Conservation (phyloP, 2,113 vertebrate genomes). For the Lamprologus speciosus region DNA sequence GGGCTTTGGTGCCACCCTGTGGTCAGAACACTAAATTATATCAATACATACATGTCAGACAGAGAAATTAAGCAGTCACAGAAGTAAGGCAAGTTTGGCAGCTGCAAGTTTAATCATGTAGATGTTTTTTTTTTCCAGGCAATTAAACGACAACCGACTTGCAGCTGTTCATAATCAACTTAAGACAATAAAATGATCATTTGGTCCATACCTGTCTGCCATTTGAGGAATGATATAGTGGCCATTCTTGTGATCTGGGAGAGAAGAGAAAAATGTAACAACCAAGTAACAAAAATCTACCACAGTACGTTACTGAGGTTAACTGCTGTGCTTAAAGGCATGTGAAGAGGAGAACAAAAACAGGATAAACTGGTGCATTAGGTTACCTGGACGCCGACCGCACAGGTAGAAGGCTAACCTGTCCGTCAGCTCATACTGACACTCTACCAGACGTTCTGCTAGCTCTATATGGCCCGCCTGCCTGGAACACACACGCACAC, state of each 20-base stretch:
- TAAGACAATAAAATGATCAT: neutral
- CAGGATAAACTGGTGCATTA: neutral
- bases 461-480: constrained; percentile 94
- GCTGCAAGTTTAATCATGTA: neutral
- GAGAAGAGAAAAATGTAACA: neutral
- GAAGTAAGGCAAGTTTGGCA: neutral
- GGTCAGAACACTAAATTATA: constrained; percentile 52
- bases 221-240: constrained; percentile 99
- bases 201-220: constrained; percentile 89
- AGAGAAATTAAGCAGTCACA: neutral
- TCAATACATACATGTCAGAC: neutral
- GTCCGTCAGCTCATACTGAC: constrained; percentile 97
- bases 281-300: neutral
- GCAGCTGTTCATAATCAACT: neutral
- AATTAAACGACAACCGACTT: neutral
- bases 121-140: neutral
- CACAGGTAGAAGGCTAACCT: constrained; percentile 94
- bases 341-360: neutral
- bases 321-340: neutral
- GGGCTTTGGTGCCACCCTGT: constrained; percentile 47
- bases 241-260: constrained; percentile 94
- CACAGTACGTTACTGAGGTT: neutral
- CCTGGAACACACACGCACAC: constrained; percentile 65
- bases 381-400: constrained; percentile 89
- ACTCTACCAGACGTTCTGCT: constrained; percentile 92